Percentiles rank a stretch among this genome's conserved stretches.
Evolutionary conservation across 2,113 vertebrate species (phyloP).

Genomic region (Dissostichus mawsoni): DNA sequence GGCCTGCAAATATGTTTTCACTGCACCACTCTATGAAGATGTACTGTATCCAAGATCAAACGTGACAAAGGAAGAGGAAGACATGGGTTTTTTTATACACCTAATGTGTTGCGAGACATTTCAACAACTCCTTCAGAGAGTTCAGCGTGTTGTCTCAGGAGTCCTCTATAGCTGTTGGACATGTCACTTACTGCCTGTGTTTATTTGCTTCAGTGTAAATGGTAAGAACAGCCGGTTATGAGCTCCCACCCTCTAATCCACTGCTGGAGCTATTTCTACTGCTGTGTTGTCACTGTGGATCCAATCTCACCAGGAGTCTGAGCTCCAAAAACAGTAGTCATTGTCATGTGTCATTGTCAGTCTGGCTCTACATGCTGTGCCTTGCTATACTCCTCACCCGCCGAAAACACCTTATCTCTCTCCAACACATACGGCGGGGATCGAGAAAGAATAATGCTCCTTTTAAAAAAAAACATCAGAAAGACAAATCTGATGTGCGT

Average conservation of each 20-base stretch:
- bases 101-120: slow-evolving; percentile 8
- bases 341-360: slow-evolving; percentile 60
- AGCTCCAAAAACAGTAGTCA: slow-evolving; percentile 51
- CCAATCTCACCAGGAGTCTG: slow-evolving; percentile 49
- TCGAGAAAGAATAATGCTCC: slow-evolving; percentile 13
- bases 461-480: slow-evolving; percentile 18
- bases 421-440: neutral
- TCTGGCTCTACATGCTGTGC: slow-evolving; percentile 23
- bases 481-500: slow-evolving; percentile 52
- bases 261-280: slow-evolving; percentile 70
- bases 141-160: slow-evolving; percentile 39
- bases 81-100: neutral
- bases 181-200: slow-evolving; percentile 56
- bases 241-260: slow-evolving; percentile 61
- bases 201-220: slow-evolving; percentile 61
- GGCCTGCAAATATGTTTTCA: too few relatives aligned
- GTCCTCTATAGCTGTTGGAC: slow-evolving; percentile 33
- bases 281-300: slow-evolving; percentile 62
- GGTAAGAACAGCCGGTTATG: slow-evolving; percentile 52
- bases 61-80: neutral
- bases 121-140: slow-evolving; percentile 23
- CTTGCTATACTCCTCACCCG: slow-evolving; percentile 24
- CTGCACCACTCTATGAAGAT: too few relatives aligned
- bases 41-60: neutral
- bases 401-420: slow-evolving; percentile 18